These are phyloP conservation scores for Macropodus opercularis DNA, from an alignment of 2,797 vertebrate genomes.

Conservation along the genomic window DNA sequence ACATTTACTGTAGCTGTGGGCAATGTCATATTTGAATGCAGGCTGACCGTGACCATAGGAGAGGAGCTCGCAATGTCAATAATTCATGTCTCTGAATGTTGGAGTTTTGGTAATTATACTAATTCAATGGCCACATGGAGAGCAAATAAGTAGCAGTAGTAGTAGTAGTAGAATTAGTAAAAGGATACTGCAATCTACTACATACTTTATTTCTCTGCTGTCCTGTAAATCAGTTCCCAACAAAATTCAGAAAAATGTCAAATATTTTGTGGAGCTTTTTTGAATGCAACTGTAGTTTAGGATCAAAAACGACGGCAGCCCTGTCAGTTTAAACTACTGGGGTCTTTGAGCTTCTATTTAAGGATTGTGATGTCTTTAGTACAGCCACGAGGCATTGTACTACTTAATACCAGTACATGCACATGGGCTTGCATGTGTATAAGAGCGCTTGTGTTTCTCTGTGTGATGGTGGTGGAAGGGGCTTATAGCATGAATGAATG, in stretches of 20 bases:
- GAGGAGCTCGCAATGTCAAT: conserved; percentile 75
- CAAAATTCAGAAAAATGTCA: conserved; percentile 24
- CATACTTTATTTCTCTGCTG: conserved; percentile 12
- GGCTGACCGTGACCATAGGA: conserved; percentile 54
- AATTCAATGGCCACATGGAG: conserved; percentile 28
- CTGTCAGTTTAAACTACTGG: neutral
- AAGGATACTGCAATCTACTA: neutral
- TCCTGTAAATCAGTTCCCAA: conserved; percentile 27
- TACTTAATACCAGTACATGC: conserved; percentile 34
- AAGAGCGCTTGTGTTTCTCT: conserved; percentile 13
- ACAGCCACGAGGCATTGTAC: conserved; percentile 34
- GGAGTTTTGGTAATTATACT: conserved; percentile 36
- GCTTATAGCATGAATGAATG: conserved; percentile 66
- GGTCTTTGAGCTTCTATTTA: conserved; percentile 29
- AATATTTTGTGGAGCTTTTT: conserved; percentile 12
- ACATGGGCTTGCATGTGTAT: conserved; percentile 31
- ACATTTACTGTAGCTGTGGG: conserved; percentile 50
- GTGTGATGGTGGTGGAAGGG: conserved; percentile 8
- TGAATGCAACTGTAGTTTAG: conserved; percentile 8
- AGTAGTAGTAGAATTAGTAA: neutral
- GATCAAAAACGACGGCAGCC: conserved; percentile 1
- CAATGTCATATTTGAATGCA: conserved; percentile 64
- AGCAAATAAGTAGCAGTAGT: neutral
- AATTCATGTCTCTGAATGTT: conserved; percentile 65
- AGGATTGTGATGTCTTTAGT: conserved; percentile 28